Conservation (phyloP, 2,888 invertebrate genomes). For the Phania funesta region DNA sequence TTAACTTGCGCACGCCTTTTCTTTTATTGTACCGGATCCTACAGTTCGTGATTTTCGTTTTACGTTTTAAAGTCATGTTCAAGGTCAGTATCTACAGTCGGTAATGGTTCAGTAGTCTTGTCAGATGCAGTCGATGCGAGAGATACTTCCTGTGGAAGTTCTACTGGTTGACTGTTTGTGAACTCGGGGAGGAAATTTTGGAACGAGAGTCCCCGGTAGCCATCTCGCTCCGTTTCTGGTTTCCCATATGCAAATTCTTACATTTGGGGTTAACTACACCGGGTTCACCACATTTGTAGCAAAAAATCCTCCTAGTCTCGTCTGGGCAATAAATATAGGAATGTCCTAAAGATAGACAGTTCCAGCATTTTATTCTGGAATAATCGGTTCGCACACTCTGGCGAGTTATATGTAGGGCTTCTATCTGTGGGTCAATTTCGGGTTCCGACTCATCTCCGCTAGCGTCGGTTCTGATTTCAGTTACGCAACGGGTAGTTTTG, state of each 20-base stretch:
- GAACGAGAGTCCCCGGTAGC: constrained; percentile 13
- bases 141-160: no score
- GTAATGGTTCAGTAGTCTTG: no score
- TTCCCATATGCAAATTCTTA: constrained; percentile 24
- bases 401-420: neutral
- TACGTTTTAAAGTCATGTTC: no score
- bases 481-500: no score
- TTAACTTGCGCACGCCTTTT: no score
- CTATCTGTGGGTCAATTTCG: constrained; percentile 15
- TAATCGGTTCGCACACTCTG: neutral
- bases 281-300: constrained; percentile 25
- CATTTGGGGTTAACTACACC: constrained; percentile 8
- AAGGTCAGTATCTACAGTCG: no score
- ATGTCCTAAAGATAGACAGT: neutral
- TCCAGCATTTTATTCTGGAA: constrained; percentile 37
- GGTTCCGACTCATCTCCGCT: no score
- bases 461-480: no score
- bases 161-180: no score
- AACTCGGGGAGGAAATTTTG: constrained; percentile 38
- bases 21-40: no score
- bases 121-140: no score
- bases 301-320: constrained; percentile 1
- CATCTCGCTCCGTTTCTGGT: constrained; percentile 31
- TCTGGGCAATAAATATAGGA: constrained; percentile 16
- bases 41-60: no score